phyloP scores from a whole-genome alignment of 2,113 vertebrate genomes.

The Rhipidura dahli region DNA sequence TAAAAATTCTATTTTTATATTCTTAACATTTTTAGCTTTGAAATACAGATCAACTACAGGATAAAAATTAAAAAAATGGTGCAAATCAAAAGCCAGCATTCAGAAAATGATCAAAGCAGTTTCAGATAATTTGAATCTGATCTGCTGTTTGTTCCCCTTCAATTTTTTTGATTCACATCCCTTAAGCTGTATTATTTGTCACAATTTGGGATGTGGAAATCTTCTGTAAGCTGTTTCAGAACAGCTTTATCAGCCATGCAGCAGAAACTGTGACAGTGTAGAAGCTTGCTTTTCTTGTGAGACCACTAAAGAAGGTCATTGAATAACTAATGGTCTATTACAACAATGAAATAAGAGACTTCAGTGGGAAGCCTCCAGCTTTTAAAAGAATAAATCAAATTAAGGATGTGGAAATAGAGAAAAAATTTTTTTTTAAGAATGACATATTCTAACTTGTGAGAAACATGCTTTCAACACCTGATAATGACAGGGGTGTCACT shows the following conservation, averaged over 20 bases:
- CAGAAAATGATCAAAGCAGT: neutral
- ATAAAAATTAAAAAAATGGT: neutral
- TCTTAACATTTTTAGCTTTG: neutral
- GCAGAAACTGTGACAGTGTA: neutral
- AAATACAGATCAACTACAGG: neutral
- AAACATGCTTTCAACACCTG: neutral
- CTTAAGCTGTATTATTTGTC: neutral
- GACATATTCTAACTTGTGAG: neutral
- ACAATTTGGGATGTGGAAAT: neutral
- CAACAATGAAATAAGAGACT: conserved; percentile 6
- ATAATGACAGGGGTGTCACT: neutral
- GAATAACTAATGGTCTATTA: conserved; percentile 62
- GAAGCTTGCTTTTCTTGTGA: conserved; percentile 41
- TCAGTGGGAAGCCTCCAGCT: conserved; percentile 26
- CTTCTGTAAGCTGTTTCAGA: neutral
- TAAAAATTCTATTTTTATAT: neutral
- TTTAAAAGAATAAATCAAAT: conserved; percentile 53
- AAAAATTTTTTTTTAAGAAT: neutral
- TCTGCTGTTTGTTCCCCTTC: neutral
- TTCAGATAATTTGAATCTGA: neutral
- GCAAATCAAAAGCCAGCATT: neutral
- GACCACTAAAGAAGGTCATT: conserved; percentile 50
- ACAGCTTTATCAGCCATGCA: conserved; percentile 36
- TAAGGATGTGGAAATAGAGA: conserved; percentile 9
- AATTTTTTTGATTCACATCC: neutral